Evolutionary conservation across 2,888 invertebrate genomes (phyloP).

Genomic region (Plagodis pulveraria): DNA sequence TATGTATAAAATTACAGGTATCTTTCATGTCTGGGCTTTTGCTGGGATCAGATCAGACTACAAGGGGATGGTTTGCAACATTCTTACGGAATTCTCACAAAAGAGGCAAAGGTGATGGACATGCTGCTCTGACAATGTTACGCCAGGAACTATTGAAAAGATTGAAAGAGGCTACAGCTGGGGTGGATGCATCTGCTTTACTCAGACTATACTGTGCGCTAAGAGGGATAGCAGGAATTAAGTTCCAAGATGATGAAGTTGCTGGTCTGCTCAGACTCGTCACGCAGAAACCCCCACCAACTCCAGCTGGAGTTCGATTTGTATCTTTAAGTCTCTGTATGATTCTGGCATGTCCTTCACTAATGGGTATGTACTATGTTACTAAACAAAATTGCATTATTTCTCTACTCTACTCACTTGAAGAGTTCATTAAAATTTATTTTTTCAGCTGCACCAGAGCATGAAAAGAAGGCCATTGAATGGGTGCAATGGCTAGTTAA

Average conservation of each 20-base stretch:
- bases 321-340: constrained; percentile 97
- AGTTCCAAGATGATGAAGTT: constrained; percentile 97
- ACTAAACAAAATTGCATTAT: not conserved
- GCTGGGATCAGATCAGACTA: constrained; percentile 95
- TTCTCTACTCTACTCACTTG: not conserved
- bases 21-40: constrained; percentile 95
- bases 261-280: constrained; percentile 92
- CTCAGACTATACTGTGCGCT: constrained; percentile 96
- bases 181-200: constrained; percentile 95
- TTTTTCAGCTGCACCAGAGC: constrained; percentile 86
- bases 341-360: constrained; percentile 96
- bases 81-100: constrained; percentile 95
- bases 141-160: constrained; percentile 91
- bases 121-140: constrained; percentile 87
- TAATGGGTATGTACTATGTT: constrained; percentile 84
- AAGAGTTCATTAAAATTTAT: not conserved
- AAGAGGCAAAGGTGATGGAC: constrained; percentile 90
- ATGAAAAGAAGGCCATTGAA: constrained; percentile 94
- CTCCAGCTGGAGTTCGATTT: constrained; percentile 96
- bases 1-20: constrained; percentile 72
- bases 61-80: constrained; percentile 96
- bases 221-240: constrained; percentile 96
- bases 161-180: constrained; percentile 88
- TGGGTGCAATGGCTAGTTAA: constrained; percentile 97
- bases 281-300: constrained; percentile 94